Base-by-base conservation (phyloP, 2,113 vertebrate genomes). In the Gavialis gangeticus region DNA sequence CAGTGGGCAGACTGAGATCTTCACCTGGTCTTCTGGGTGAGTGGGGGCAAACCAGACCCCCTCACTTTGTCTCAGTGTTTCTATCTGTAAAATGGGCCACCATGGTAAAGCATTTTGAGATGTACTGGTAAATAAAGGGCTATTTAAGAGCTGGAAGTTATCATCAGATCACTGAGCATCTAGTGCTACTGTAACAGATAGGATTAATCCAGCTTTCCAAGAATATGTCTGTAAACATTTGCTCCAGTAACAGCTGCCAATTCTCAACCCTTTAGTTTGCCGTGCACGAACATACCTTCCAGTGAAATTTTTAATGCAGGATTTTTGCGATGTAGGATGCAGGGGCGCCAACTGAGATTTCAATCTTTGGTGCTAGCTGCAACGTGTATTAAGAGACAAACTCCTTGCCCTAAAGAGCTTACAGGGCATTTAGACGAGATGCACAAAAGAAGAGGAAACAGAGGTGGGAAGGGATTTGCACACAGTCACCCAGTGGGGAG, bases 201-300 rank as follows among this genome's bases (percentile, higher is more conserved):
- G 54, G n/a, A 24, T 19, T 75, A 54, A 64, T 56, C 1, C 15
- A 0, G 4, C 25, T n/a, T 27, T 0, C 13, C 76, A 73, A n/a
- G 57, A 3, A 1, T 1, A 4, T 0, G 0, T 6, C 4, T 46
- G 67, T 4, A 60, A 67, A 1, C 3, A 0, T 1, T 1, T 30
- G 5, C 27, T 22, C 46, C 4, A 10, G 1, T 25, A 28, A 78
- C 27, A 1, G 82, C 13, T 17, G 19, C 13, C 25, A 8, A 28
- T 2, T 30, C 56, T 21, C 25, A 4, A 2, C 7, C 2, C 80
- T 25, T 71, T 28, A n/a, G 28, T 25, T 79, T 13, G 10, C 66
- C 54, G 79, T 60, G 46, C 57, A 25, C 22, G n/a, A 91, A 71
- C 27, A 54, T 62, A 37, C 55, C 19, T 17, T 55, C 75, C n/a